Evolutionary conservation across 1,140 invertebrate genomes (phyloP).

Genomic region (Gryllus bimaculatus): DNA sequence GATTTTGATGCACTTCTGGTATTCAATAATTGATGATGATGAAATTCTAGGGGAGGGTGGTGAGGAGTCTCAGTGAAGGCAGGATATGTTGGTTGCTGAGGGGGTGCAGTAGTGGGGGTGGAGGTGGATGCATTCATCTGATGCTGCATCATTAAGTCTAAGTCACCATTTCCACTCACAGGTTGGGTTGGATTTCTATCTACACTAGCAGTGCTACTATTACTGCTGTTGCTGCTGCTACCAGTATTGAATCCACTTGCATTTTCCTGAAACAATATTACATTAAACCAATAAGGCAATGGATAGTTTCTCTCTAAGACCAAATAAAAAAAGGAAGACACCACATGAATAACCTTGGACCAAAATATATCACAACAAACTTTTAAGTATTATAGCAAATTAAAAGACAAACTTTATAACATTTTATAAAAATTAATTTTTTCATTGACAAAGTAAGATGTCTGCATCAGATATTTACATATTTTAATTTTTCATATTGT

Average conservation of each 20-base stretch:
- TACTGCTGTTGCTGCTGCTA: background rate
- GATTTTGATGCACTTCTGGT: background rate
- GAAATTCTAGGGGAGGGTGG: conserved; percentile 14
- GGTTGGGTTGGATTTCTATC: background rate
- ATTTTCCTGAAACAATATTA: background rate
- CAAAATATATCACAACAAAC: no score
- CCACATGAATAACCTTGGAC: no score
- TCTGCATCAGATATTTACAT: no score
- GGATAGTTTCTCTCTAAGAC: background rate
- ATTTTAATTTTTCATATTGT: no score
- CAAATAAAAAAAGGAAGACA: no score
- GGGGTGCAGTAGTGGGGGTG: background rate
- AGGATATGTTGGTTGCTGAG: conserved; percentile 12
- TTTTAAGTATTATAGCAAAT: no score
- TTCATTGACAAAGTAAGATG: no score
- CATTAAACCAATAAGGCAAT: background rate
- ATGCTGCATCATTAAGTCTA: conserved; percentile 18
- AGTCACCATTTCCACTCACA: background rate
- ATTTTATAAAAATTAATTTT: no score
- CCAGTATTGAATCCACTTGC: background rate
- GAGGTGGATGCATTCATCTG: background rate
- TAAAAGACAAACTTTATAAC: no score
- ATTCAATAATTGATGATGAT: conserved; percentile 8
- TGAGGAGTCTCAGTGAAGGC: conserved; percentile 11
- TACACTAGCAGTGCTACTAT: background rate